Percentiles rank a stretch among this genome's conserved stretches.
Conservation (phyloP, 2,888 invertebrate species). For the Aleiodes leptofemur region DNA sequence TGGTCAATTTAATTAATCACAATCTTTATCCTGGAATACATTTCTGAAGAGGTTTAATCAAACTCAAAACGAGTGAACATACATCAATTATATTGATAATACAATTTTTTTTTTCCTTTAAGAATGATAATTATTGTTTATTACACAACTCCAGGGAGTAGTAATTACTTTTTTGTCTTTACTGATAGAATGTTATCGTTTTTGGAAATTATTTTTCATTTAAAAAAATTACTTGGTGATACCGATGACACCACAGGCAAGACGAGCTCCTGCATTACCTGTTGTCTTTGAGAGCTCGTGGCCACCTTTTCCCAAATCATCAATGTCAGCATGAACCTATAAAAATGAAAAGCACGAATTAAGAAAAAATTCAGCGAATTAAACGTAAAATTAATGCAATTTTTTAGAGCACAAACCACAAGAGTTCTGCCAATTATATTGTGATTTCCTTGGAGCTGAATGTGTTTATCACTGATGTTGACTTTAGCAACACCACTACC, state of each 20-base stretch:
- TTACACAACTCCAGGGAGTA: conserved; percentile 52
- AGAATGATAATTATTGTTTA: conserved; percentile 54
- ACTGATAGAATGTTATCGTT: conserved; percentile 42
- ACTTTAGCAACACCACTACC: conserved; percentile 82
- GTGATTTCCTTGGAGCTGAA: conserved; percentile 83
- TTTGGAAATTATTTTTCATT: conserved; percentile 31
- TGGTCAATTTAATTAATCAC: neutral
- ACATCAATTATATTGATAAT: conserved; percentile 55
- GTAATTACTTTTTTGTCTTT: conserved; percentile 36
- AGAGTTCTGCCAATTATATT: conserved; percentile 90
- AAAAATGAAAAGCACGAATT: neutral
- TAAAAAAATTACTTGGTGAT: conserved; percentile 76
- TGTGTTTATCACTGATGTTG: conserved; percentile 79
- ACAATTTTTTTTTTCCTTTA: conserved; percentile 49
- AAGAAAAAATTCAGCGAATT: neutral
- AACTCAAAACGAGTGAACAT: conserved; percentile 38
- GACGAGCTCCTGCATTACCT: conserved; percentile 94
- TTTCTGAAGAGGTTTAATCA: neutral
- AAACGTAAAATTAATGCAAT: no score
- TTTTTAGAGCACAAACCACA: conserved; percentile 76
- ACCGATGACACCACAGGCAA: conserved; percentile 93
- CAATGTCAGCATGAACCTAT: conserved; percentile 90
- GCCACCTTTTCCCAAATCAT: conserved; percentile 95
- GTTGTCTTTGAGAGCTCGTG: conserved; percentile 95
- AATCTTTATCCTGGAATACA: neutral